Base-by-base conservation (phyloP, 2,888 invertebrate genomes). In the Schizotus pectinicornis region DNA sequence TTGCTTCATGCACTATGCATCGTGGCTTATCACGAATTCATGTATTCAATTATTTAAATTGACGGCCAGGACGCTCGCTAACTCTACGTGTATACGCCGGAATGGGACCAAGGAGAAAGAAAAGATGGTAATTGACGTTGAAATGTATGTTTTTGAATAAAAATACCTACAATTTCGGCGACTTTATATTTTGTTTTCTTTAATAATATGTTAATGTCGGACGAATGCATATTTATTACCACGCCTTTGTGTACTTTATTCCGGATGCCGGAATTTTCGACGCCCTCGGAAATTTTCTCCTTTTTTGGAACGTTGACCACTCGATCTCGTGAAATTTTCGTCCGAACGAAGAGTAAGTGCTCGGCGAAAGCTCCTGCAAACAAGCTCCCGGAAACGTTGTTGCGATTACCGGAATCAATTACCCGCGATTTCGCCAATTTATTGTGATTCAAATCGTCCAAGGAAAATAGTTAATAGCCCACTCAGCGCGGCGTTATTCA, bases 1-100 rank as follows among this genome's bases (percentile, higher is more conserved):
- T 78, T 78, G 77, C 77, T 77, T 78, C 79, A 79, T 79, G 76
- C 78, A 78, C 71, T 76, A 78, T 78, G 78, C 78, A 79, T 77
- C 72, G 76, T 73, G 75, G 76, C 77, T 78, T 79, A 80, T 80
- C 78, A 77, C 71, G 72, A 74, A 79, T 80, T 80, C 79, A 80
- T 79, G 76, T 80, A 79, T 80, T 80, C 80, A 78, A 79, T 79
- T 79, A 80, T 80, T 79, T 76, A 80, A 79, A 79, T 79, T 78
- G 75, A 63, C 70, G 74, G 69, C 72, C 74, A 73, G 70, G 69
- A 68, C 69, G 67, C 68, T 65, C 65, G 68, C 66, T 64, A 63
- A 61, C 65, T 65, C 67, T 61, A 57, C 65, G 43, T 47, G 48
- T 54, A 49, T 51, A 47, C 50, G 43, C 52, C 42, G 22, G 48